Evolutionary conservation across 2,797 vertebrate species (phyloP), one percentile per base, ranked within the genome.

Genomic region (Hafferia zeledoni): DNA sequence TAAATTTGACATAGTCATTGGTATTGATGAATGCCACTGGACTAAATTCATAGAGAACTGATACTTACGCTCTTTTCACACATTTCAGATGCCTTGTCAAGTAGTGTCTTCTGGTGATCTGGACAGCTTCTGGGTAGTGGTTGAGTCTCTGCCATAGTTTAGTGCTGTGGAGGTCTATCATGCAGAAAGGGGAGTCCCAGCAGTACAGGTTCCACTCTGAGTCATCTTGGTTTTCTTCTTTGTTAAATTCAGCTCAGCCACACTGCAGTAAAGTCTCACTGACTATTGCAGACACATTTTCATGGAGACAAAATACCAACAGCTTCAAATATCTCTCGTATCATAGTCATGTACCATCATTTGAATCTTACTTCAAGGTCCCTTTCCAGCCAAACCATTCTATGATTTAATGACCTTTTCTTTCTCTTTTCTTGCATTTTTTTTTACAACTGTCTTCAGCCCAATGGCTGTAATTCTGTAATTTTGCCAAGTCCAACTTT

Each of bases 241-340:
- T 35, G n/a, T 16, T 33, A 57, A 57, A 35, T 35, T 37, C 10
- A 17, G 23, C 25, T 37, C 10, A 59, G 24, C 16, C 33, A 59
- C 33, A 37, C 10, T 35, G 23, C 33, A 37, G 33, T 25, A 59
- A 59, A 37, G 23, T 59, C 33, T 59, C 16, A 17, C 22, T 59
- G 56, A 37, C 23, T 37, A 37, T 24, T 27, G 33, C 56, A 59
- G 56, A 59, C 23, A 59, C 19, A 28, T 89, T 92, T 12, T 98
- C 96, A 1, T 98, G 98, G 17, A 98, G 95, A 43, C 97, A 97
- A 94, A 99, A 98, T 63, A 98, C 98, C 82, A 98, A 94, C 0
- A 98, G 95, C 11, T 64, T 94, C 37, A 22, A 70, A 7, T 15
- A 6, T 47, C 47, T 90, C 56, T 59, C 17, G 43, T 19, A 30